Conservation (phyloP, 2,888 invertebrate genomes). For the Octodonta nipae region DNA sequence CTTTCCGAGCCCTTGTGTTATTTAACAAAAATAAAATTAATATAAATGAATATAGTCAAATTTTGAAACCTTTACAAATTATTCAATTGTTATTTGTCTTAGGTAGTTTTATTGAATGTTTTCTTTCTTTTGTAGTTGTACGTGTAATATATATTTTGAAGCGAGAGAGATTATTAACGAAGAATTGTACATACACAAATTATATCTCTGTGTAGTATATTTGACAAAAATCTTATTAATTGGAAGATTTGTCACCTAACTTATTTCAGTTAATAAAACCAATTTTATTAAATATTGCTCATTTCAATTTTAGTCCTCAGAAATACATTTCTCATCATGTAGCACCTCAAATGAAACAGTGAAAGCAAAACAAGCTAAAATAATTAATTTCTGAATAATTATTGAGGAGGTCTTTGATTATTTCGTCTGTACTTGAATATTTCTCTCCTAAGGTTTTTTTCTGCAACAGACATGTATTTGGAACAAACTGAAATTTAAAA, state of each 20-base stretch:
- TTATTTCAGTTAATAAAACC: slow-evolving; percentile 38
- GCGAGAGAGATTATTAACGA: slow-evolving; percentile 10
- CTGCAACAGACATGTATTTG: too few species aligned
- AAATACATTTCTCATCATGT: too few species aligned
- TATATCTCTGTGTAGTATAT: slow-evolving; percentile 34
- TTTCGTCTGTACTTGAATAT: too few species aligned
- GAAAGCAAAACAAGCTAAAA: too few species aligned
- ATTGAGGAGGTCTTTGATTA: too few species aligned
- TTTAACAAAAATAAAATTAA: slow-evolving; percentile 24
- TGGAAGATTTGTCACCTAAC: slow-evolving; percentile 37
- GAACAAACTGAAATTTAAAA: too few species aligned
- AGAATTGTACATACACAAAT: slow-evolving; percentile 34
- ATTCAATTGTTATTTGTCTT: slow-evolving; percentile 35
- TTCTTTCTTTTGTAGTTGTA: slow-evolving; percentile 32
- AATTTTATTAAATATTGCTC: slow-evolving; percentile 31
- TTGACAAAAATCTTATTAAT: slow-evolving; percentile 34
- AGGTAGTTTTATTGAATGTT: slow-evolving; percentile 36
- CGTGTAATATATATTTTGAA: slow-evolving; percentile 25
- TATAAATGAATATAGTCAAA: slow-evolving; percentile 23
- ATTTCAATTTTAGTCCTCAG: not conserved
- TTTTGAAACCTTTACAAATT: slow-evolving; percentile 27
- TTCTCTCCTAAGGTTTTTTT: too few species aligned
- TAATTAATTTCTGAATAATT: too few species aligned
- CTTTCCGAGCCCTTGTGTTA: slow-evolving; percentile 22
- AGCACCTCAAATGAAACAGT: too few species aligned